Conservation (phyloP, 2,888 invertebrate genomes). For the Clivina fossor region DNA sequence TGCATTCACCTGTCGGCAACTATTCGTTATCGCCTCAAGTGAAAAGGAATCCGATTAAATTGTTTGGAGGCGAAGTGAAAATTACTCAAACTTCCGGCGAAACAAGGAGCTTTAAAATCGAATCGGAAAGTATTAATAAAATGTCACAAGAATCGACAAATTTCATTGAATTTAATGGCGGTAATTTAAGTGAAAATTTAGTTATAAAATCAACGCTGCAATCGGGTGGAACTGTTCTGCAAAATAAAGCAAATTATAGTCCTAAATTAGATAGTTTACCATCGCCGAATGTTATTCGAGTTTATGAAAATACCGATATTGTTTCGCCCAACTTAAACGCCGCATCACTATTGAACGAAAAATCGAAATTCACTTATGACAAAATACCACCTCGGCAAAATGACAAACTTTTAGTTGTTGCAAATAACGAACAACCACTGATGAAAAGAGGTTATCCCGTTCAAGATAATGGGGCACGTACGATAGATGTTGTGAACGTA, state of each 20-base stretch:
- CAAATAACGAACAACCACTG: constrained; percentile 25
- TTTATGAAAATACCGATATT: constrained; percentile 46
- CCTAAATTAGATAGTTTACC: constrained; percentile 41
- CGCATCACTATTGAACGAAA: constrained; percentile 43
- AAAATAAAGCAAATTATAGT: constrained; percentile 48
- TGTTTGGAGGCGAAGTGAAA: constrained; percentile 79
- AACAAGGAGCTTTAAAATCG: constrained; percentile 59
- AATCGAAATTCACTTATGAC: constrained; percentile 39
- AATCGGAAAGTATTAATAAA: constrained; percentile 46
- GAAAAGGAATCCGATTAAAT: constrained; percentile 57
- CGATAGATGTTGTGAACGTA: neutral
- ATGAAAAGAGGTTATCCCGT: constrained; percentile 22
- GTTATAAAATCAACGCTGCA: constrained; percentile 80
- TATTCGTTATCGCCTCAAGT: constrained; percentile 37
- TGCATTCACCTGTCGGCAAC: constrained; percentile 27
- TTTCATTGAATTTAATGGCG: constrained; percentile 44
- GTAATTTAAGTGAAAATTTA: constrained; percentile 56
- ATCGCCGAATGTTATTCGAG: constrained; percentile 47
- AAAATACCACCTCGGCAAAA: constrained; percentile 11
- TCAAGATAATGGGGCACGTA: constrained; percentile 15
- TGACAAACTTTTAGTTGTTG: constrained; percentile 24
- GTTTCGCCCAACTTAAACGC: constrained; percentile 48
- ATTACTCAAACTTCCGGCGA: constrained; percentile 70
- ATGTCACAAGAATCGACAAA: constrained; percentile 41
- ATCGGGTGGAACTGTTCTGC: constrained; percentile 75